phyloP scores from a whole-genome alignment of 2,888 invertebrate species.

The Heliconius erato region DNA sequence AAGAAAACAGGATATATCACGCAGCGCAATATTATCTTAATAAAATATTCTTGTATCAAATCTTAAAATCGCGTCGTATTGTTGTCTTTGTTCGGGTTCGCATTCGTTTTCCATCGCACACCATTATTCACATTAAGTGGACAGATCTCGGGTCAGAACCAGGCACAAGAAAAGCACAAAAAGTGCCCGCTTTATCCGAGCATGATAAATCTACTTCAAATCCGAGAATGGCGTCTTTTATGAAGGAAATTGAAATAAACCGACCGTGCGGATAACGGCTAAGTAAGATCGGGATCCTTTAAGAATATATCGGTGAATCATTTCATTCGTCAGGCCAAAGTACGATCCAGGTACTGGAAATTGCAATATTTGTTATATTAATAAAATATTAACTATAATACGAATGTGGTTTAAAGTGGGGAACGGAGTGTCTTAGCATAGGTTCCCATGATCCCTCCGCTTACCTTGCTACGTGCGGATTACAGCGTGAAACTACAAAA shows the following conservation, averaged over 20 bases:
- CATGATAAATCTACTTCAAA: slow-evolving; percentile 87
- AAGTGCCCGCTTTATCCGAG: slow-evolving; percentile 86
- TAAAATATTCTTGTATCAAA: slow-evolving; percentile 81
- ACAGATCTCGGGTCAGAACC: slow-evolving; percentile 86
- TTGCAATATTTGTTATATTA: slow-evolving; percentile 21
- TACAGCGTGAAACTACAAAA: no score
- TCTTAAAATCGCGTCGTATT: slow-evolving; percentile 83
- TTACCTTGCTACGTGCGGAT: no score
- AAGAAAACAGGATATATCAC: slow-evolving; percentile 54
- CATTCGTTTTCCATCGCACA: slow-evolving; percentile 86
- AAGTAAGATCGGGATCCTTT: slow-evolving; percentile 85
- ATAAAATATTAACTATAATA: neutral
- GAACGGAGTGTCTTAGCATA: no score
- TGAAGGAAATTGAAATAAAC: slow-evolving; percentile 87
- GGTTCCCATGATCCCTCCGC: no score
- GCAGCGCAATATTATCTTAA: slow-evolving; percentile 71
- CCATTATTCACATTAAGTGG: slow-evolving; percentile 87
- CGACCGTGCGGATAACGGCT: slow-evolving; percentile 86
- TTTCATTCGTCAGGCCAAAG: slow-evolving; percentile 78
- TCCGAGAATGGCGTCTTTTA: slow-evolving; percentile 86
- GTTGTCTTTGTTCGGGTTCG: slow-evolving; percentile 83
- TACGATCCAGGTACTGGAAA: slow-evolving; percentile 27
- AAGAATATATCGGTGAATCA: slow-evolving; percentile 84
- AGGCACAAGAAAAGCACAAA: slow-evolving; percentile 86
- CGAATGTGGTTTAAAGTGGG: no score